Evolutionary conservation across 1,140 invertebrate species (phyloP), one percentile per base, ranked within the genome.

Genomic region (Caenorhabditis briggsae): DNA sequence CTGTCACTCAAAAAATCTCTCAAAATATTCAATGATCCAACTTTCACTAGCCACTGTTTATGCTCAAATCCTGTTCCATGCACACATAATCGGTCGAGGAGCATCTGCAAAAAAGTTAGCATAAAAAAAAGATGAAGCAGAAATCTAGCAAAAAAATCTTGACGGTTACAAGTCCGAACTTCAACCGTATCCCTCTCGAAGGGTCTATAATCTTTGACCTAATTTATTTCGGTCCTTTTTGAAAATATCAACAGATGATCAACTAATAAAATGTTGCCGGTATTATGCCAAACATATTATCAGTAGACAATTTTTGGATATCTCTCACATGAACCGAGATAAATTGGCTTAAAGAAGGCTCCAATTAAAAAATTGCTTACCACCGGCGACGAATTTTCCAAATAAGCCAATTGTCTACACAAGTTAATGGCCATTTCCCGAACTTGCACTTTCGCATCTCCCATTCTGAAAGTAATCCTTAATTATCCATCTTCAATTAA

Each of bases 381-480:
- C 70, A 78, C 70, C 5, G 70, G 70, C 9, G 70, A 78, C 43
- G 70, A 78, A 23, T 78, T 78, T 50, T 78, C 70, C 20, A 78
- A n/a, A n/a, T 78, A 78, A 12, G 70, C 70, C 0, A 78, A n/a
- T 43, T 78, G 70, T 18, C 50, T 14, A n/a, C 70, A 78, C 46
- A 78, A 53, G 46, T 78, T 78, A 46, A 78, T 23, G 3, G 70
- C 70, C 70, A 78, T 78, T 14, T 78, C 70, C 2, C 70, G 12
- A 11, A 78, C 70, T 50, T 78, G 70, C 9, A 78, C 70, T 14
- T 78, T 78, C 3, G 70, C 70, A 23, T 78, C 70, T 12, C 70
- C 70, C 70, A 78, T 78, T 78, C 70, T 61, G 59, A 25, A 61
- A 61, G 6, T 3, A 33, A 33, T 33, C 33, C 33, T 33, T 33